Base-by-base conservation (phyloP, 2,797 vertebrate genomes). In the Benthosema pterotum region DNA sequence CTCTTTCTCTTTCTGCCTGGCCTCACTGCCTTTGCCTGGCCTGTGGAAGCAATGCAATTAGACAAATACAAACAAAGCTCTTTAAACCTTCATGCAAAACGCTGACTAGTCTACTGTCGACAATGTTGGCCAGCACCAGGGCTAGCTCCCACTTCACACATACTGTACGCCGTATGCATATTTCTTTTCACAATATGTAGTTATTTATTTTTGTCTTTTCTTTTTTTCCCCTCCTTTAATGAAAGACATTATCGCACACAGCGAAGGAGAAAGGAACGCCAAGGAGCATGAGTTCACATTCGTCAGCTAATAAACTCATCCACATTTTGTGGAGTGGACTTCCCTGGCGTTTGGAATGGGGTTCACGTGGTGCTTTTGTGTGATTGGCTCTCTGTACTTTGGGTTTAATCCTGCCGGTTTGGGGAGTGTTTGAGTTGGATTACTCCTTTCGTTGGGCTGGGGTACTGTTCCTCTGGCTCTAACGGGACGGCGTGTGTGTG, bases 21-120 rank as follows among this genome's bases (percentile, higher is more conserved):
- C 50, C 42, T 14, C 63, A 2, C 52, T 57, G 67, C 55, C 75
- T 74, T 77, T 84, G 83, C 69, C 78, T 75, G 83, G 80, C 50
- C 77, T 76, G 85, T 89, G 88, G 89, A 91, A 91, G 85, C 85
- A 86, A 91, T 90, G 89, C 87, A 90, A 91, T 90, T 90, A 89
- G 78, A 88, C 88, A 90, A 87, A 90, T 76, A 89, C 88, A 91
- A 89, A 83, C 79, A 85, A 69, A 80, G 80, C 79, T 87, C 68
- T 80, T 79, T 72, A 82, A 87, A 59, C 76, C 73, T 71, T 78
- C 62, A 50, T 74, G 80, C 80, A 85, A 86, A 83, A 69, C 48
- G 84, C 87, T 85, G 85, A 87, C 86, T 69, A 38, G 84, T 81
- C 84, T 82, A 57, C 60, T 68, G 83, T 75, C 82, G 64, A 38